A percentile compares a stretch with the other conserved stretches of the same genome.
Evolutionary conservation across 2,113 vertebrate genomes (phyloP).

Genomic region (Myiagra hebetior): DNA sequence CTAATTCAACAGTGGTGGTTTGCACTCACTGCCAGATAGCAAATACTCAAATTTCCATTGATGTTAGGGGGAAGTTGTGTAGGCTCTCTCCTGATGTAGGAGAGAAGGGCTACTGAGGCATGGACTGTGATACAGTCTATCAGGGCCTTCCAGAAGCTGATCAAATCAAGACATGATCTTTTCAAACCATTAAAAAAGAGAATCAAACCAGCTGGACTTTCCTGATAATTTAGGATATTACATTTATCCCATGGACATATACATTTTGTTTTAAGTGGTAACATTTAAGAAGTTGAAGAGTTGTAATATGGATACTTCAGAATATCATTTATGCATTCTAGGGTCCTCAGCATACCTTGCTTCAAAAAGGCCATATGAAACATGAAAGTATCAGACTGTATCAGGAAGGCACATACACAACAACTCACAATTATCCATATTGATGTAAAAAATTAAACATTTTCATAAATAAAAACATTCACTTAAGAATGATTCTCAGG

Average conservation of each 20-base stretch:
- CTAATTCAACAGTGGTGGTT: background rate
- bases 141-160: background rate
- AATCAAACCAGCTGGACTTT: background rate
- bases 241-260: background rate
- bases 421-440: background rate
- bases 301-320: background rate
- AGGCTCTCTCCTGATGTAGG: background rate
- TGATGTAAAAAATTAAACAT: background rate
- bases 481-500: background rate
- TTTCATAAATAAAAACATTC: background rate
- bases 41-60: background rate
- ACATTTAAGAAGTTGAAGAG: slow-evolving; percentile 26
- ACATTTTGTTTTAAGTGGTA: slow-evolving; percentile 7
- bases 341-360: background rate
- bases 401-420: background rate
- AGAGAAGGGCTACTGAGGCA: background rate
- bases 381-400: background rate
- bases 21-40: background rate
- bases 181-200: background rate
- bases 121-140: background rate
- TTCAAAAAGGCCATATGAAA: background rate
- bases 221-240: slow-evolving; percentile 4
- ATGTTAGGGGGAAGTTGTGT: background rate
- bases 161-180: background rate
- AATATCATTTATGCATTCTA: background rate